Evolutionary conservation across 2,113 vertebrate genomes (phyloP), one percentile per base, ranked within the genome.

Genomic region (Erinaceus europaeus): DNA sequence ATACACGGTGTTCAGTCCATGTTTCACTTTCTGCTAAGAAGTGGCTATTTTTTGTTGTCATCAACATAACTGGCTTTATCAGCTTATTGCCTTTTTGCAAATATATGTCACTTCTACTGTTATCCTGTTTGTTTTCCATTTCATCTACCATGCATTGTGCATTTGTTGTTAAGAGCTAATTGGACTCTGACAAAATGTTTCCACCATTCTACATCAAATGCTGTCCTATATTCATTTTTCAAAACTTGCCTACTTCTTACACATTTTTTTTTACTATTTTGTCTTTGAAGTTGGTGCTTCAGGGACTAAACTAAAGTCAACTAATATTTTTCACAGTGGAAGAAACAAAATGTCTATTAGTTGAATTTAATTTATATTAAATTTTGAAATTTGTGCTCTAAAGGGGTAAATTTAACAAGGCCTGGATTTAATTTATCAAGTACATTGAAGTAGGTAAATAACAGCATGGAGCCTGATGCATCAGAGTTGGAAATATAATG

Each of bases 371-470:
- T 57, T 25, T 44, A 62, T 61, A 71, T 64, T 90, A 87, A 78
- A 72, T 53, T 71, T 38, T 93, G 61, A 79, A 89, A 79, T 75
- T 84, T 79, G 48, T 85, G 40, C 52, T 55, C 84, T 81, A 78
- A 90, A 90, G 36, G 40, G 23, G 50, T 87, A 79, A 85, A 85
- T 85, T 79, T 75, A 76, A 90, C 48, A 90, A 90, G 74, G 44
- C 42, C 74, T 79, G n/a, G 83, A 64, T 89, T 89, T 92, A 93
- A 93, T 91, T 89, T 89, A 87, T 96, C 71, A 89, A 87, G 65
- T 67, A 90, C 64, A 81, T 32, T 50, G 61, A 84, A 90, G 81
- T 53, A 83, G 77, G 86, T 84, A 94, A 68, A 90, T 80, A 91
- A 82, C 61, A 94, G 73, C 87, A 53, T 36, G 89, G 20, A 36